Conservation (phyloP, 2,888 invertebrate genomes). For the Tiliacea aurago region DNA sequence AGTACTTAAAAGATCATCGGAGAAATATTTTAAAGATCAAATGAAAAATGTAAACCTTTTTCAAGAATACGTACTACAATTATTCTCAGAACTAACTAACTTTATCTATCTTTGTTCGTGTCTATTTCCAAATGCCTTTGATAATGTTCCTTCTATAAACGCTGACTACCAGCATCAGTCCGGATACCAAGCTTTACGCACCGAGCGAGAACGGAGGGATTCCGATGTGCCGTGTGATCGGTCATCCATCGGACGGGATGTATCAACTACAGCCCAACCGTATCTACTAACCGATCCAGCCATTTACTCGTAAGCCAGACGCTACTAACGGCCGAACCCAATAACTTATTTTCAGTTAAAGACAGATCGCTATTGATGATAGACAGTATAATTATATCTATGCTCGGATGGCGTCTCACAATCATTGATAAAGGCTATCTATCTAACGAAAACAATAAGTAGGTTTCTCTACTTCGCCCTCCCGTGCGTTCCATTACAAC, state of each 20-base stretch:
- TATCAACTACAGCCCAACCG: constrained; percentile 52
- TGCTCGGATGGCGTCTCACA: too few species aligned
- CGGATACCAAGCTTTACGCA: constrained; percentile 38
- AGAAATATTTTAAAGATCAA: neutral
- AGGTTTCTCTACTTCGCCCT: too few species aligned
- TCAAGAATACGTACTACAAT: neutral
- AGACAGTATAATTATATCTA: too few species aligned
- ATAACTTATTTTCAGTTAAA: too few species aligned
- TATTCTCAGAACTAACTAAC: neutral
- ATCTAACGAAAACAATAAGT: too few species aligned
- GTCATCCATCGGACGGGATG: constrained; percentile 51
- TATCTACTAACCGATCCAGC: constrained; percentile 24
- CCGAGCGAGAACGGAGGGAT: constrained; percentile 34
- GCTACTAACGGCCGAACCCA: too few species aligned
- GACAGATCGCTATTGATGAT: too few species aligned
- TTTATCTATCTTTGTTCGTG: neutral
- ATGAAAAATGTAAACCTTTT: neutral
- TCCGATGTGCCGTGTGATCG: constrained; percentile 39
- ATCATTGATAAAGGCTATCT: too few species aligned
- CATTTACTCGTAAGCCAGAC: constrained; percentile 47
- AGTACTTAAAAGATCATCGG: neutral
- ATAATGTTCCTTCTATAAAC: constrained; percentile 28
- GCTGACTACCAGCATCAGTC: constrained; percentile 26
- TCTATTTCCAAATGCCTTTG: constrained; percentile 23
- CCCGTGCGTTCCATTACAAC: too few species aligned